Base-by-base conservation (phyloP, 37 sponge, comb jelly and placozoan species). In the Petrosia ficiformis region DNA sequence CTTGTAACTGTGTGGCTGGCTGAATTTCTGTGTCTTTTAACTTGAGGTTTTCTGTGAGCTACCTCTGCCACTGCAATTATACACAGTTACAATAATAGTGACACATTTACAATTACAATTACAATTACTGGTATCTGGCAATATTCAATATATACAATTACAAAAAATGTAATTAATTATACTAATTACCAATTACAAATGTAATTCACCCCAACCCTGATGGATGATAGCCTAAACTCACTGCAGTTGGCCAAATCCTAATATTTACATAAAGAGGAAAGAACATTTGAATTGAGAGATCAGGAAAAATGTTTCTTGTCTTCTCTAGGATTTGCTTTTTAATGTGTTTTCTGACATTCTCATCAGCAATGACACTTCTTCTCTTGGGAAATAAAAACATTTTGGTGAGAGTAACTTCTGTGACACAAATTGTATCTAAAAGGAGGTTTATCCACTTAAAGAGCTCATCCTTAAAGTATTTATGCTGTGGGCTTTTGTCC, bases 191-290 rank as follows among this genome's bases (percentile, higher is more conserved):
- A n/a, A n/a, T n/a, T n/a, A n/a, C n/a, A n/a, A n/a, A n/a, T n/a
- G n/a, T n/a, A n/a, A n/a, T n/a, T n/a, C n/a, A n/a, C n/a, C n/a
- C n/a, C n/a, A n/a, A n/a, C n/a, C n/a, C n/a, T n/a, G n/a, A n/a
- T n/a, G n/a, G n/a, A n/a, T n/a, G n/a, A n/a, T n/a, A n/a, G n/a
- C n/a, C n/a, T n/a, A n/a, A n/a, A n/a, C n/a, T n/a, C n/a, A n/a
- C n/a, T n/a, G n/a, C n/a, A n/a, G n/a, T n/a, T n/a, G 73, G 73
- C 73, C 73, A 72, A 30, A 72, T 72, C 4, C 57, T 44, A 42
- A 44, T 25, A 2, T 28, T 3, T 52, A 44, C 44, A 52, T 48
- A 72, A 10, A 72, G 33, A 33, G 52, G 33, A 72, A 38, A 72
- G 56, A 72, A 72, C 57, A 34, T 44, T 28, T 72, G 56, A 24